A percentile compares a stretch with the other conserved stretches of the same genome.
These are phyloP conservation scores for Dyspetes luteomarginatus DNA, from an alignment of 2,888 invertebrate genomes.

Conservation along the genomic window DNA sequence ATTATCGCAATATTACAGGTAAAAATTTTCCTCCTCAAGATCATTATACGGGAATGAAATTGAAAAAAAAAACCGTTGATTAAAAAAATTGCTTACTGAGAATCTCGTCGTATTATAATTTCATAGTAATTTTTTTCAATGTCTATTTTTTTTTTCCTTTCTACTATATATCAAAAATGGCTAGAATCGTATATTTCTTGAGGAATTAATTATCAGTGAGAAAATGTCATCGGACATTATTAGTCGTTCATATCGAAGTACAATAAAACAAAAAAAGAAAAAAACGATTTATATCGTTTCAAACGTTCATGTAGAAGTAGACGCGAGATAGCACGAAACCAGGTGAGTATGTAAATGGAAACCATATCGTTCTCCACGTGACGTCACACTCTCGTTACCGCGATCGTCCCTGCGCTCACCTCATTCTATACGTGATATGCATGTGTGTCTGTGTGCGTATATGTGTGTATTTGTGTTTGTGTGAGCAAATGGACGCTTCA, in stretches of 20 bases:
- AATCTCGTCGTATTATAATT: not conserved
- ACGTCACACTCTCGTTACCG: constrained; percentile 57
- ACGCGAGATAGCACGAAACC: constrained; percentile 34
- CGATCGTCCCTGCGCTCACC: constrained; percentile 10
- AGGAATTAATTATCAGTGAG: not conserved
- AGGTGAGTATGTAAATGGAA: constrained; percentile 64
- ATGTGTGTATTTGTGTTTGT: not conserved
- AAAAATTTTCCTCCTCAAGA: too few species aligned
- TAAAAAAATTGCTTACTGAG: not conserved
- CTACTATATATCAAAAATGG: too few species aligned
- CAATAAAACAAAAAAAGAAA: constrained; percentile 15
- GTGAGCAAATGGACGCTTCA: not conserved
- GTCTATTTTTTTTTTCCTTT: too few species aligned
- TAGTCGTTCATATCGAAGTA: not conserved
- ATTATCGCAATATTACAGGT: too few species aligned
- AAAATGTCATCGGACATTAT: not conserved
- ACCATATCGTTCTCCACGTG: constrained; percentile 41
- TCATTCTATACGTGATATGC: not conserved
- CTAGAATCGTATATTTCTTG: too few species aligned
- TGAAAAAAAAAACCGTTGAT: not conserved
- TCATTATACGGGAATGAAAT: not conserved
- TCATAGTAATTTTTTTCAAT: not conserved
- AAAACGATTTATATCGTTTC: constrained; percentile 7
- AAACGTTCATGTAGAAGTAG: constrained; percentile 3
- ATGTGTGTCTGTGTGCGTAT: not conserved